phyloP scores from a whole-genome alignment of 1,140 invertebrate species.

The Metopolophium dirhodum region DNA sequence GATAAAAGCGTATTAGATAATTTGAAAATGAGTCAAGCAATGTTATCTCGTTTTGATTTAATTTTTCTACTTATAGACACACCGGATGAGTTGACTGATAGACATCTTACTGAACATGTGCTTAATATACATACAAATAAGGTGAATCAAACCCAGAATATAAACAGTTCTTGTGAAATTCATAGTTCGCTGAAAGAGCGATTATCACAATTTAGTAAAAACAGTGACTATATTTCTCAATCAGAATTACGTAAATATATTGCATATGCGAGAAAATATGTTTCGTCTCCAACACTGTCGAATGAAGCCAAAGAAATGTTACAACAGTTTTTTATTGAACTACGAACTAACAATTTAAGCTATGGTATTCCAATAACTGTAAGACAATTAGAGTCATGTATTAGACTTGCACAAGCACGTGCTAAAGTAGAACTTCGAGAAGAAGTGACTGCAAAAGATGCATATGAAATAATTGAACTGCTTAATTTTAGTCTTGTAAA shows the following conservation, averaged over 20 bases:
- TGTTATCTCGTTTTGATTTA: slow-evolving; percentile 92
- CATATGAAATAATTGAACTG: slow-evolving; percentile 84
- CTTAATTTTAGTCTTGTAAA: slow-evolving; percentile 82
- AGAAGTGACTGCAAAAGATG: slow-evolving; percentile 80
- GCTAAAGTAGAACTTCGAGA: slow-evolving; percentile 84
- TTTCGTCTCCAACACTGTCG: slow-evolving; percentile 77
- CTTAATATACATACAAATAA: slow-evolving; percentile 27
- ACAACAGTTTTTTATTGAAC: slow-evolving; percentile 82
- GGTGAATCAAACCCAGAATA: background rate
- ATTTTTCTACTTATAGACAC: slow-evolving; percentile 90
- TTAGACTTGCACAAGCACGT: slow-evolving; percentile 85
- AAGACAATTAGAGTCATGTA: slow-evolving; percentile 86
- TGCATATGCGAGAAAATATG: slow-evolving; percentile 88
- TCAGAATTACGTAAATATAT: slow-evolving; percentile 87
- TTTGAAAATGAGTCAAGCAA: slow-evolving; percentile 81
- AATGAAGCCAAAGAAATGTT: slow-evolving; percentile 73
- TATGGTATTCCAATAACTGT: slow-evolving; percentile 78
- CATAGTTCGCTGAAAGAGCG: background rate
- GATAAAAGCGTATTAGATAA: slow-evolving; percentile 90
- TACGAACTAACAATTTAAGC: slow-evolving; percentile 73
- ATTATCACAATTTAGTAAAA: slow-evolving; percentile 63
- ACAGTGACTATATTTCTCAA: slow-evolving; percentile 76
- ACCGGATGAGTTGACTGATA: slow-evolving; percentile 72
- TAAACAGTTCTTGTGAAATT: background rate
- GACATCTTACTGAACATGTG: slow-evolving; percentile 39